Conservation (phyloP, 1,140 invertebrate genomes). For the Ladona fulva region DNA sequence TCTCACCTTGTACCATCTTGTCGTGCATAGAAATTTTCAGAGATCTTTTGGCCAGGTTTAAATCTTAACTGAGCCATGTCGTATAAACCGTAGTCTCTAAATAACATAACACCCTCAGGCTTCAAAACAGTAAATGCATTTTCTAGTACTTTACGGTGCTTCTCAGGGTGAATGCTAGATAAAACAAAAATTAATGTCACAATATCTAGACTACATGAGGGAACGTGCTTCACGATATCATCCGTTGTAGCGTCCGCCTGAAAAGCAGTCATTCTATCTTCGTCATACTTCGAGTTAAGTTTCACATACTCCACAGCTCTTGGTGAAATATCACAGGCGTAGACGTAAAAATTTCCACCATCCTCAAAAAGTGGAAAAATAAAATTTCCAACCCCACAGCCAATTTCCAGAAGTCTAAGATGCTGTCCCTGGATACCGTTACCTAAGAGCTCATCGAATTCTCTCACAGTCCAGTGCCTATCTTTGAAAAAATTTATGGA, state of each 20-base stretch:
- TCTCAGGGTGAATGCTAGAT: constrained; percentile 67
- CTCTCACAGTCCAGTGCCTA: constrained; percentile 91
- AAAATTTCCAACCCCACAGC: constrained; percentile 96
- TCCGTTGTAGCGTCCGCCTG: constrained; percentile 54
- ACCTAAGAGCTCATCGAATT: constrained; percentile 73
- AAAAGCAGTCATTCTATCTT: constrained; percentile 61
- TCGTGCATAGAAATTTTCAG: constrained; percentile 90
- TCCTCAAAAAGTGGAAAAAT: constrained; percentile 86
- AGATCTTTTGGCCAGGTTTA: constrained; percentile 82
- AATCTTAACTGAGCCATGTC: constrained; percentile 96
- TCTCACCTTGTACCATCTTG: constrained; percentile 91
- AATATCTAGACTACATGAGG: constrained; percentile 48
- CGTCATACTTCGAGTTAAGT: constrained; percentile 51
- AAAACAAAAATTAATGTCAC: constrained; percentile 69
- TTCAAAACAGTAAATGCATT: constrained; percentile 63
- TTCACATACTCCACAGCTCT: constrained; percentile 83
- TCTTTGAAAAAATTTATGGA: constrained; percentile 91
- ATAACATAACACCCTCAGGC: constrained; percentile 75
- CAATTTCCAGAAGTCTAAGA: constrained; percentile 67
- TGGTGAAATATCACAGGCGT: constrained; percentile 91
- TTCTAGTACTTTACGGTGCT: constrained; percentile 58
- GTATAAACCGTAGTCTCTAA: constrained; percentile 95
- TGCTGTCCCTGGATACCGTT: constrained; percentile 25
- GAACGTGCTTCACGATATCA: constrained; percentile 46
- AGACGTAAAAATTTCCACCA: constrained; percentile 58